Base-by-base conservation (phyloP, 30 jellyfish, hydroid and myxozoan genomes). In the Mastigias papua region DNA sequence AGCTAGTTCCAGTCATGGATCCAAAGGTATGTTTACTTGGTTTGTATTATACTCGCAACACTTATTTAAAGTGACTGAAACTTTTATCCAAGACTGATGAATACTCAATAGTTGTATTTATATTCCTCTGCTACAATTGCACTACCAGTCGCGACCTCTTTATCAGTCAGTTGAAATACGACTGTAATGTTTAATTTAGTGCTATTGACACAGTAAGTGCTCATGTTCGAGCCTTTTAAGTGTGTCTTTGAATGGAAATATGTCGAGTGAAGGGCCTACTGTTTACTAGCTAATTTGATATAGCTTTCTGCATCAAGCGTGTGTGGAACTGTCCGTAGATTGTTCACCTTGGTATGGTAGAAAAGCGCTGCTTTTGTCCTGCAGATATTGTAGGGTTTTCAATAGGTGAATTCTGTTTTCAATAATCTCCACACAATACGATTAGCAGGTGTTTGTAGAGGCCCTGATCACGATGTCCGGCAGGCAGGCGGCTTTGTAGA, bases 371-470 rank as follows among this genome's bases (percentile, higher is more conserved):
- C 74, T 50, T 74, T 51, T 75, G 83, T 72, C 64, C 66, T 31
- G 49, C 30, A 19, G 66, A 75, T 48, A n/a, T 48, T 42, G 69
- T 75, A 37, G 29, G 31, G 6, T 31, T 0, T 29, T 75, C 28
- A 75, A 75, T 51, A 51, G 86, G 86, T 25, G 86, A 62, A 75
- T 48, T 75, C 49, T 31, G 66, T 75, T 62, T 62, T 75, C 86
- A 48, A 75, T 75, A 72, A 72, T 34, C 83, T 69, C 33, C 32
- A 28, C 35, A 34, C 83, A 72, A 57, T 42, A 26, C 32, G 71
- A 48, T 34, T 57, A 75, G 71, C 86, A 75, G 86, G 86, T 75
- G 86, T 75, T 57, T 75, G 60, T 19, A 20, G 81, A 32, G 81
- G 81, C 61, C 32, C 17, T 50, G 76, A 33, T 75, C 69, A 21